A percentile compares a stretch with the other conserved stretches of the same genome.
These are phyloP conservation scores for Typhlichthys subterraneus DNA, from an alignment of 2,797 vertebrate species.

Conservation along the genomic window DNA sequence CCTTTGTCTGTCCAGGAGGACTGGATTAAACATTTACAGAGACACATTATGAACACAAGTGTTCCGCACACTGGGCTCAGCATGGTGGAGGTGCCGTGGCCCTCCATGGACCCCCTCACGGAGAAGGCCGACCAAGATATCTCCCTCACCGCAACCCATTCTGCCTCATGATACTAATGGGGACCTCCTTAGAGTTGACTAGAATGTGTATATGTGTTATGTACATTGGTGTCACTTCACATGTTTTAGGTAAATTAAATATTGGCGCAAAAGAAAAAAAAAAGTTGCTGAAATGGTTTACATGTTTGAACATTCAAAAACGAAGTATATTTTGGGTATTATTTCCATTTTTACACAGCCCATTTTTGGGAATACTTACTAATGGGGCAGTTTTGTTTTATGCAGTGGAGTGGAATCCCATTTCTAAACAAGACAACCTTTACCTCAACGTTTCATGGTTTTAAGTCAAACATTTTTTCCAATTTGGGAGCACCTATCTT, in stretches of 20 bases:
- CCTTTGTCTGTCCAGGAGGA: conserved; percentile 98
- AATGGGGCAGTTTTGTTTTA: conserved; percentile 65
- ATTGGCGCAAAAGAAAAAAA: conserved; percentile 59
- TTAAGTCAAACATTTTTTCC: conserved; percentile 64
- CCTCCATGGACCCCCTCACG: conserved; percentile 77
- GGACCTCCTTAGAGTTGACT: conserved; percentile 70
- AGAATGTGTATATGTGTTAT: conserved; percentile 70
- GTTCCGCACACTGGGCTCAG: conserved; percentile 96
- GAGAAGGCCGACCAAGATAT: conserved; percentile 68
- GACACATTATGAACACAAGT: conserved; percentile 98
- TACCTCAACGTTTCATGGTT: conserved; percentile 81
- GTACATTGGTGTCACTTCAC: conserved; percentile 72
- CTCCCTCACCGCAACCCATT: conserved; percentile 84
- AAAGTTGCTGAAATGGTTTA: conserved; percentile 54
- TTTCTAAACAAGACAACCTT: conserved; percentile 83
- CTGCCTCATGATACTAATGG: conserved; percentile 85
- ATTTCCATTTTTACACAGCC: conserved; percentile 70
- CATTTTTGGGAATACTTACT: conserved; percentile 52
- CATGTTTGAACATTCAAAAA: conserved; percentile 47
- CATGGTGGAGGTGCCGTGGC: conserved; percentile 93
- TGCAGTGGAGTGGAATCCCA: conserved; percentile 77
- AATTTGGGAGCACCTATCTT: conserved; percentile 56
- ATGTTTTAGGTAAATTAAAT: conserved; percentile 53
- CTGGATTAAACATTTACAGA: conserved; percentile 99
- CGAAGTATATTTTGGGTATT: conserved; percentile 65